Conservation (phyloP, 2,888 invertebrate genomes). For the Creontiades dilutus region DNA sequence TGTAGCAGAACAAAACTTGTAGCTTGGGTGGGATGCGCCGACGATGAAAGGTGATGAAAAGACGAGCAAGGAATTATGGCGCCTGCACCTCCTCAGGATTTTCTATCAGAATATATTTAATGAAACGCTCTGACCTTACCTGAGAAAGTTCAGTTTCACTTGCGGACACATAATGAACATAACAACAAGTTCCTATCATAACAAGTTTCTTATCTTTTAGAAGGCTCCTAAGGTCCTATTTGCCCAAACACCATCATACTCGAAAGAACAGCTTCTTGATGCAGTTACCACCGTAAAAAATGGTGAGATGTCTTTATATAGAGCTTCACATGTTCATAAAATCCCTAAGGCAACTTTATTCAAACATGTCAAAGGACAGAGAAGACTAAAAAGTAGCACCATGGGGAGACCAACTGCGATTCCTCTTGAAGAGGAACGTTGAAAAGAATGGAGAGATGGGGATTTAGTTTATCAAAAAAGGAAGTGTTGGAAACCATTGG, state of each 20-base stretch:
- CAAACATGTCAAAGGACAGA: slow-evolving; percentile 3
- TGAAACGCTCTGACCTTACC: too few relatives aligned
- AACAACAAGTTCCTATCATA: too few relatives aligned
- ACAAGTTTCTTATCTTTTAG: too few relatives aligned
- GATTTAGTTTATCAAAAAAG: not conserved
- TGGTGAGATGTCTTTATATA: not conserved
- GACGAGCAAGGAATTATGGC: too few relatives aligned
- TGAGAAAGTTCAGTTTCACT: too few relatives aligned
- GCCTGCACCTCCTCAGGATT: too few relatives aligned
- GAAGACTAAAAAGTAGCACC: not conserved
- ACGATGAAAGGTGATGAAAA: too few relatives aligned
- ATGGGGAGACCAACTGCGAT: not conserved
- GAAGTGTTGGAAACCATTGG: slow-evolving; percentile 1
- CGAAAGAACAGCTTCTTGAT: not conserved
- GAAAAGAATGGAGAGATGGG: not conserved
- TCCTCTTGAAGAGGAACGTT: not conserved
- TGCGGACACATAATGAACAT: too few relatives aligned
- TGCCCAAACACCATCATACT: not conserved
- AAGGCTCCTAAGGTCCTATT: too few relatives aligned
- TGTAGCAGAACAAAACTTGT: too few relatives aligned
- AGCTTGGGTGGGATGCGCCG: too few relatives aligned
- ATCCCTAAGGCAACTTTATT: not conserved
- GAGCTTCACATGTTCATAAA: not conserved
- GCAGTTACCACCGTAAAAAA: not conserved
- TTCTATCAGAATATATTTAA: too few relatives aligned